phyloP scores from a whole-genome alignment of 2,797 vertebrate genomes.

The Scomberomorus guttatus region DNA sequence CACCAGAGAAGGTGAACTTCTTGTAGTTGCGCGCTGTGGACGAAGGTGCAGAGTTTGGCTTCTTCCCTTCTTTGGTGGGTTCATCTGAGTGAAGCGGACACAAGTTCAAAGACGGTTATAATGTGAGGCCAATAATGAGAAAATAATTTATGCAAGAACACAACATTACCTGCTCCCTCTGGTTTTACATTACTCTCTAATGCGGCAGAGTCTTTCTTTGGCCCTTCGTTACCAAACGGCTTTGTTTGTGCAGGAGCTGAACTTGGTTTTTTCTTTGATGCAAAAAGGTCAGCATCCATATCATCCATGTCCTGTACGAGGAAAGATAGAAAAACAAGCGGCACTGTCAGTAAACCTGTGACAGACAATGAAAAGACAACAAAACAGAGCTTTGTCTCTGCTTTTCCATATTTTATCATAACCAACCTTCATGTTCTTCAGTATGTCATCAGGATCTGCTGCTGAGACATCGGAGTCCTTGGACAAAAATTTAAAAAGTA shows the following conservation, averaged over 20 bases:
- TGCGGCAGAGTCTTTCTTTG: constrained; percentile 47
- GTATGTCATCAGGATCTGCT: constrained; percentile 83
- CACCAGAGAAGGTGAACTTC: constrained; percentile 89
- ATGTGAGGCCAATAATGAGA: constrained; percentile 40
- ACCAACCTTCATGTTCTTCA: constrained; percentile 86
- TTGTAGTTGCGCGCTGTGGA: constrained; percentile 72
- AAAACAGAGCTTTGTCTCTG: background rate
- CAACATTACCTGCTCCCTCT: constrained; percentile 65
- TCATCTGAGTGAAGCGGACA: constrained; percentile 71
- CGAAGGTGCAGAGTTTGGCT: constrained; percentile 71
- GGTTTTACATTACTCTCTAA: constrained; percentile 51
- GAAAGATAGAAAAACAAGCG: background rate
- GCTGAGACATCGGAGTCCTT: constrained; percentile 88
- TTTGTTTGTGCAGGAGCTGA: constrained; percentile 78
- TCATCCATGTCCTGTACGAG: constrained; percentile 87
- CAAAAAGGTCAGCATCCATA: constrained; percentile 90
- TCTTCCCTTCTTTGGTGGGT: constrained; percentile 64
- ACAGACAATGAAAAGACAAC: background rate
- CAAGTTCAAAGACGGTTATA: constrained; percentile 43
- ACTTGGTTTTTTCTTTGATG: constrained; percentile 80
- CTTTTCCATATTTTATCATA: background rate
- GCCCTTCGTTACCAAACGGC: constrained; percentile 55
- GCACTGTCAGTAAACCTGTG: background rate
- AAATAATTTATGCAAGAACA: constrained; percentile 43
- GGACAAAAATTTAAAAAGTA: constrained; percentile 1